These are phyloP conservation scores for Thaumatotibia leucotreta DNA, from an alignment of 1,140 invertebrate species.

Conservation along the genomic window DNA sequence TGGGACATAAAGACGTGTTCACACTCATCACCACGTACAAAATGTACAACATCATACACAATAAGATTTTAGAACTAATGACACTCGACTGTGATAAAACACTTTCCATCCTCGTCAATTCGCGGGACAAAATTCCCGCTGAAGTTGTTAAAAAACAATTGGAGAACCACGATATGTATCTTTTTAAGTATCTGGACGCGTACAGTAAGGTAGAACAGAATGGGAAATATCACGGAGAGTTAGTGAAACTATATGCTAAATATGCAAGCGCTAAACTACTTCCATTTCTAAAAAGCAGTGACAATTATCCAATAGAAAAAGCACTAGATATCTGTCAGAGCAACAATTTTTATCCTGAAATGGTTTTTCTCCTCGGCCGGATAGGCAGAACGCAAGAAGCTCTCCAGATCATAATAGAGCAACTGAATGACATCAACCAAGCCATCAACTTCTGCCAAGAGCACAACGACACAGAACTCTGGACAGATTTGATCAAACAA, in stretches of 20 bases:
- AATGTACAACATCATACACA: constrained; percentile 88
- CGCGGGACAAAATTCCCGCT: constrained; percentile 84
- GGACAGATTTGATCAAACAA: constrained; percentile 95
- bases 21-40: constrained; percentile 90
- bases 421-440: constrained; percentile 92
- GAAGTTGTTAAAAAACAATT: constrained; percentile 90
- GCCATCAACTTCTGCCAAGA: constrained; percentile 98
- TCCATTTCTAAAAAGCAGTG: constrained; percentile 90
- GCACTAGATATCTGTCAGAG: constrained; percentile 93
- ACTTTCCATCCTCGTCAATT: constrained; percentile 88
- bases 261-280: constrained; percentile 91
- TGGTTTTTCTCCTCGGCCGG: constrained; percentile 94
- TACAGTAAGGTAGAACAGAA: constrained; percentile 84
- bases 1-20: constrained; percentile 92
- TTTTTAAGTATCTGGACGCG: constrained; percentile 89
- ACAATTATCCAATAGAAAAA: constrained; percentile 94
- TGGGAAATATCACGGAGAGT: constrained; percentile 88
- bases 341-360: constrained; percentile 89
- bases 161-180: constrained; percentile 83
- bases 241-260: constrained; percentile 94
- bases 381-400: constrained; percentile 96
- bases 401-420: constrained; percentile 90
- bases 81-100: constrained; percentile 91
- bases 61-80: constrained; percentile 94
- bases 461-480: constrained; percentile 95